A percentile compares a stretch with the other conserved stretches of the same genome.
Conservation (phyloP, 2,888 invertebrate species). For the Apamea anceps region DNA sequence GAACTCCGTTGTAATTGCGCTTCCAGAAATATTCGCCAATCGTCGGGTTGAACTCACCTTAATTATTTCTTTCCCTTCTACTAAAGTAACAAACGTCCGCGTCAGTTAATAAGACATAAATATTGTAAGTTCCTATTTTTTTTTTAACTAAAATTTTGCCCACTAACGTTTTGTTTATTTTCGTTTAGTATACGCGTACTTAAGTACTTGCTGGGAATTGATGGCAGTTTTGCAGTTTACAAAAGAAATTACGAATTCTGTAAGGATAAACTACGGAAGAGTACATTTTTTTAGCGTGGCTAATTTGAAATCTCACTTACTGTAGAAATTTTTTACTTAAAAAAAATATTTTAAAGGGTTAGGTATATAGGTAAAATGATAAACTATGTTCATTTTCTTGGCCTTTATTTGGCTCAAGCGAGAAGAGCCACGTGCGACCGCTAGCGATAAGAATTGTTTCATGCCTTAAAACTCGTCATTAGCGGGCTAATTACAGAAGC, state of each 20-base stretch:
- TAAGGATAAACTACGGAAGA: not conserved
- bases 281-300: too few species aligned
- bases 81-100: constrained; percentile 4
- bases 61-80: constrained; percentile 33
- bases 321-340: not conserved
- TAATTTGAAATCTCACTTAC: not conserved
- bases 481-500: constrained; percentile 75
- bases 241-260: not conserved
- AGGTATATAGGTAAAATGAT: not conserved
- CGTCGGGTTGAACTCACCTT: constrained; percentile 45
- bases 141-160: not conserved
- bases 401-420: not conserved
- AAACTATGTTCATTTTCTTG: constrained; percentile 7
- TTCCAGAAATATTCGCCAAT: constrained; percentile 49
- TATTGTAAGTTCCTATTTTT: not conserved
- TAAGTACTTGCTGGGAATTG: not conserved
- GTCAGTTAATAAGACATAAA: not conserved
- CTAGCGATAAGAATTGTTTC: constrained; percentile 65
- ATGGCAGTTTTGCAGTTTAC: too few species aligned
- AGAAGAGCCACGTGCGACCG: constrained; percentile 17
- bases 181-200: not conserved
- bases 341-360: not conserved
- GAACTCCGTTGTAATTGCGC: constrained; percentile 51
- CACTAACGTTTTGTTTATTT: too few species aligned
- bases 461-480: constrained; percentile 72